Conservation (phyloP, 2,113 vertebrate species). For the Triplophysa tibetana region DNA sequence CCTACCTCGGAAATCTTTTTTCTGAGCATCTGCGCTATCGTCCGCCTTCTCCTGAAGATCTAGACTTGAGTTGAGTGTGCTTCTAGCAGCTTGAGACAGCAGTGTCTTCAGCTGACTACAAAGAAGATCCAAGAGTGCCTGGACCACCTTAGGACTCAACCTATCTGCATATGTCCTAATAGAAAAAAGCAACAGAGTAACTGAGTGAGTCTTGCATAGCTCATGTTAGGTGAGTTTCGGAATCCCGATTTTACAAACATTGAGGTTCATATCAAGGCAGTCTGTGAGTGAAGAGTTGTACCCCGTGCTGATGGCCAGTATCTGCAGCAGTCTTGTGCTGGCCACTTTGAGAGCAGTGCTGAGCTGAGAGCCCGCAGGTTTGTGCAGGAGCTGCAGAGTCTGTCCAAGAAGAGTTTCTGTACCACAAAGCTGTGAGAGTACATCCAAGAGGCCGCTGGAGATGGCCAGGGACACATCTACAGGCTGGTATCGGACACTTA, state of each 20-base stretch:
- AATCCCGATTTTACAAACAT: too few relatives aligned
- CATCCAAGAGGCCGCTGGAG: constrained; percentile 91
- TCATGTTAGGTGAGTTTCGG: constrained; percentile 88
- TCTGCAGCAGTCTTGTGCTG: constrained; percentile 93
- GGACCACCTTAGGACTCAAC: constrained; percentile 93
- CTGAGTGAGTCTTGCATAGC: constrained; percentile 87
- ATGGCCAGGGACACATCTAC: constrained; percentile 95
- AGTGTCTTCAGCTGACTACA: constrained; percentile 97
- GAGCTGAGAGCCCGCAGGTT: constrained; percentile 91
- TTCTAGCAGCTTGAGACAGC: constrained; percentile 88
- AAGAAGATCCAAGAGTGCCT: constrained; percentile 90
- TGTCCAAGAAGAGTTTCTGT: constrained; percentile 95
- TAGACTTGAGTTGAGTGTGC: constrained; percentile 77
- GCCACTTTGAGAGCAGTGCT: constrained; percentile 96
- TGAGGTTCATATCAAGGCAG: constrained; percentile 57
- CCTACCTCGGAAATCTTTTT: constrained; percentile 90
- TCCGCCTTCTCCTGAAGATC: constrained; percentile 80
- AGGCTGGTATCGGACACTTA: constrained; percentile 96
- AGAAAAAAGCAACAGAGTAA: neutral
- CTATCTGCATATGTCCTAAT: constrained; percentile 92
- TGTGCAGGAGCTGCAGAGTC: constrained; percentile 89
- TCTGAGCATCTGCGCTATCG: constrained; percentile 79
- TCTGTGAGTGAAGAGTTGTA: constrained; percentile 69
- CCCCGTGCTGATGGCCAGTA: constrained; percentile 97
- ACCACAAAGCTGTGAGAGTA: constrained; percentile 92